Base-by-base conservation (phyloP, 2,888 invertebrate species). In the Ariolimax columbianus region DNA sequence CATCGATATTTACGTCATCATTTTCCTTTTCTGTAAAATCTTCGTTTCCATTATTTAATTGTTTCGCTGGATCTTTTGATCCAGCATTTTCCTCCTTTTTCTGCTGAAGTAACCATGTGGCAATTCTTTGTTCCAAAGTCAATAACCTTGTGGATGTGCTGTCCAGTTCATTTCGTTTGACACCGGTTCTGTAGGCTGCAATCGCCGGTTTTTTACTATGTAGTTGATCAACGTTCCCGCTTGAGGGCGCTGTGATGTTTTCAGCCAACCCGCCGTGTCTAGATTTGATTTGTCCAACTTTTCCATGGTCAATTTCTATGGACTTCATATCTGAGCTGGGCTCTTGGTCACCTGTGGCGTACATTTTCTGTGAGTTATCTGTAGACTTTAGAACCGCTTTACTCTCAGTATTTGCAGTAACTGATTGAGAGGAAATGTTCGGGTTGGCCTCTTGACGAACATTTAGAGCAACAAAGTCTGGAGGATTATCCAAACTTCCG, bases 101-200 rank as follows among this genome's bases (percentile, higher is more conserved):
- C 17, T 82, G 33, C 7, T 73, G 6, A 9, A 75, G 0, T 4
- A 82, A 63, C 73, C 75, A 82, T n/a, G 75, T n/a, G 1, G 82
- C 75, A 73, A 82, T 82, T 63, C 82, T 6, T 33, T 82, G 55
- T 43, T 82, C 82, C 4, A 81, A 23, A 11, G 63, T 68, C 63
- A 80, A 68, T 4, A 17, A 43, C 30, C n/a, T 51, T 38, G 79
- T 33, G 38, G 68, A 6, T 19, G 79, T n/a, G 9, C 7, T 66
- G n/a, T 75, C 73, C 7, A 19, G 4, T 30, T 51, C 51, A 33
- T 75, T 75, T 33, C 23, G 6, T 19, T 75, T 47, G 9, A 75
- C 51, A 11, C 33, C 51, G 3, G 26, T 75, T 30, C 33, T 75
- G 75, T 75, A 75, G 26, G 19, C 19, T 11, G 33, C 0, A 51